These are phyloP conservation scores for Falco peregrinus DNA, from an alignment of 2,797 vertebrate genomes.

Conservation along the genomic window DNA sequence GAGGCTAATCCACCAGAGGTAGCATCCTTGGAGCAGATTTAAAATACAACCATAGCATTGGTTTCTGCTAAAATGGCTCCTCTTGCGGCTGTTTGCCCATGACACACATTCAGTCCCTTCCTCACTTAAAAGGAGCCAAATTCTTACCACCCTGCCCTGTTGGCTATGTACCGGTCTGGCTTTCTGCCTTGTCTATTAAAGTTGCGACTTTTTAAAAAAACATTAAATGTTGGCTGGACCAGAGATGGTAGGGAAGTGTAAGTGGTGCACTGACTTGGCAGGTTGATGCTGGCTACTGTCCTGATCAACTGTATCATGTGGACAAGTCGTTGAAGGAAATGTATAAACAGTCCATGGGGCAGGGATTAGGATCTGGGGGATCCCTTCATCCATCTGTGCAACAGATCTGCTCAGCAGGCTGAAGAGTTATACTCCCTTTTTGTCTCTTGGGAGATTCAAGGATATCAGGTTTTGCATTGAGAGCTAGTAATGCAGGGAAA, in stretches of 20 bases:
- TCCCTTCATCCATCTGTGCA: neutral
- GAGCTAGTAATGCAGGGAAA: neutral
- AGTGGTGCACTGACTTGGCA: neutral
- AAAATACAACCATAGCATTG: neutral
- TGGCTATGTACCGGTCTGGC: neutral
- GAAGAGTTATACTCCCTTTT: neutral
- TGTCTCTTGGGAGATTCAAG: neutral
- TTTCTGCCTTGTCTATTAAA: neutral
- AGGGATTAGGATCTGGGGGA: neutral
- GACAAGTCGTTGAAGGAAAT: neutral
- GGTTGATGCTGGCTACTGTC: neutral
- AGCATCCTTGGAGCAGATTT: neutral
- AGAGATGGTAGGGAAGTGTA: neutral
- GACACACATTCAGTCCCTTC: neutral
- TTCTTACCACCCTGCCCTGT: neutral
- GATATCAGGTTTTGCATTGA: neutral
- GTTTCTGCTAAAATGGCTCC: neutral
- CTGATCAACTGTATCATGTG: neutral
- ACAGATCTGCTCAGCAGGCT: neutral
- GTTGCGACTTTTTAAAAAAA: neutral
- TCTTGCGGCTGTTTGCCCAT: neutral
- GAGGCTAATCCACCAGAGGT: neutral
- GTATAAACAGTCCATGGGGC: neutral
- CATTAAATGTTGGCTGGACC: neutral
- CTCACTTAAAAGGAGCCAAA: neutral